Evolutionary conservation across 1,140 invertebrate species (phyloP), one percentile per base, ranked within the genome.

Genomic region (Musca vetustissima): DNA sequence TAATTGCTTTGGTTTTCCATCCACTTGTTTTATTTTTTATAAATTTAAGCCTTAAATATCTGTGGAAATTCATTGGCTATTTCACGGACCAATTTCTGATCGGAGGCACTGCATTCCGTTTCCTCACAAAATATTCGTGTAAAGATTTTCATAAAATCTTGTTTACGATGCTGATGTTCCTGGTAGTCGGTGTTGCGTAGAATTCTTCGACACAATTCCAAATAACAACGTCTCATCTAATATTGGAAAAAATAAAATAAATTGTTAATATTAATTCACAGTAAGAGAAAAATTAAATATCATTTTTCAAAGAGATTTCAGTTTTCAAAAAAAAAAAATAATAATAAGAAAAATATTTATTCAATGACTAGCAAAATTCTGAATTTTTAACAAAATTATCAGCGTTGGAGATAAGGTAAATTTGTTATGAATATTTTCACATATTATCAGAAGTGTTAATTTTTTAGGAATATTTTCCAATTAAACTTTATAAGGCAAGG

Each of bases 51-150:
- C 80, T 92, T 91, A 76, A 93, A 93, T 75, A 90, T 88, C 74
- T 91, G 89, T n/a, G 92, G 91, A 85, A 93, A 93, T 82, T 93
- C 91, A 76, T 92, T 92, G 70, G 89, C 90, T 67, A 93, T 93
- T 71, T 92, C 90, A 52, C 90, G 85, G 17, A 93, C 90, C 47
- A 93, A 83, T 71, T 88, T 85, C 75, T 93, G 91, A 80, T 94
- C 92, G 21, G 86, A 85, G 68, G 88, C 86, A 76, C 91, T 92
- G 67, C 86, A 84, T 14, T 88, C 86, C 3, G 87, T 87, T 79
- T 94, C 92, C 75, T 94, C 92, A 74, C 91, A 92, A 76, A 93
- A 92, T 77, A 94, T 93, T 64, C 91, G 85, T 25, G 91, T 92
- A 74, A 93, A 93, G 74, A 91, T 91, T 77, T 92, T 91, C 70